Evolutionary conservation across 2,797 vertebrate species (phyloP), one percentile per base, ranked within the genome.

Genomic region (Lagocephalus sceleratus): DNA sequence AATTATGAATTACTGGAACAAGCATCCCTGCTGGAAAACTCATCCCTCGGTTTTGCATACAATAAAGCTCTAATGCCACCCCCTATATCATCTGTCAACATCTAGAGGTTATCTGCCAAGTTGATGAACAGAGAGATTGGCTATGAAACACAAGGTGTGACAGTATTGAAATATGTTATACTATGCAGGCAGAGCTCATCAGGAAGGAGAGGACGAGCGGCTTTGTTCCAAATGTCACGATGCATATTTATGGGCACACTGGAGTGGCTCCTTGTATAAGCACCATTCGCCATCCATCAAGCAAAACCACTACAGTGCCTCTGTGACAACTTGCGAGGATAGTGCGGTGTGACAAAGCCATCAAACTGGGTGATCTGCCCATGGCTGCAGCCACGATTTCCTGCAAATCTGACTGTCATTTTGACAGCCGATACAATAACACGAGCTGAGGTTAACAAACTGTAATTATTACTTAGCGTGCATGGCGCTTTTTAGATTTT

Each of bases 151-250:
- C 85, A 87, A 88, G 87, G 87, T 89, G 85, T 87, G 89, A 87
- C 85, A 88, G 85, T 88, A 86, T 85, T 83, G 83, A 89, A 88
- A 89, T 88, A 89, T 86, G 89, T 90, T 90, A 86, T 81, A 85
- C 85, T 86, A 89, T 83, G 80, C 81, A 68, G 86, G 82, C 78
- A 85, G 86, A 89, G 85, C 89, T 90, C 89, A 90, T 91, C 87
- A 89, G 88, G 82, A 90, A 89, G 88, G 88, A 86, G 86, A 85
- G 88, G 86, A 89, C 75, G 89, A 82, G 85, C 76, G 78, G 88
- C 89, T 92, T 92, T 92, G 90, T 92, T 91, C 89, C 88, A 92
- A 92, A 92, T 92, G 91, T 92, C 91, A 91, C 87, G 69, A 90
- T 92, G 90, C 91, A 92, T 92, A 92, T 92, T 92, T 92, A 92